These are phyloP conservation scores for Hirudo medicinalis DNA, from an alignment of 1,140 invertebrate genomes.

Conservation along the genomic window DNA sequence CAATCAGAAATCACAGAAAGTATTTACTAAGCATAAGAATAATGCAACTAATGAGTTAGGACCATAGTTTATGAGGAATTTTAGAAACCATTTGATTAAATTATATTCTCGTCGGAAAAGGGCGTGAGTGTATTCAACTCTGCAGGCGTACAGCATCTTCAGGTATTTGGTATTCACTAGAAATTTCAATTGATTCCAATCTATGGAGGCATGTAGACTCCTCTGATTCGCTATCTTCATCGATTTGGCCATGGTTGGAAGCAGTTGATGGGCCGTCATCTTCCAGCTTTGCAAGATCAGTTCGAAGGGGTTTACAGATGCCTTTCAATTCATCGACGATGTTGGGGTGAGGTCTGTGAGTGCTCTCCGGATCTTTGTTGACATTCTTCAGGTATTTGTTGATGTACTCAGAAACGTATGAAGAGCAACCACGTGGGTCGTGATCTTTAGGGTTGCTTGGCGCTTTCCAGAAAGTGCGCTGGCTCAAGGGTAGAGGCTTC, in stretches of 20 bases:
- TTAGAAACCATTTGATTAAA: no score
- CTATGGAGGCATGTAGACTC: not conserved
- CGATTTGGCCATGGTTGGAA: not conserved
- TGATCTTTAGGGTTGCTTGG: conserved; percentile 25
- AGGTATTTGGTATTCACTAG: conserved; percentile 2
- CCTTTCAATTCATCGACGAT: conserved; percentile 29
- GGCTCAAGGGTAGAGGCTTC: conserved; percentile 28
- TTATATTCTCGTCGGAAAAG: no score
- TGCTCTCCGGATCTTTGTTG: not conserved
- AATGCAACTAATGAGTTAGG: no score
- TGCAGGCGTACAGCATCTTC: not conserved
- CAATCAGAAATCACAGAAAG: no score
- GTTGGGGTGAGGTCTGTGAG: conserved; percentile 35
- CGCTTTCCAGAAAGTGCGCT: conserved; percentile 34
- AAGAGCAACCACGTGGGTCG: conserved; percentile 34
- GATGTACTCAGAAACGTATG: conserved; percentile 32
- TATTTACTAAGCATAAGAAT: no score
- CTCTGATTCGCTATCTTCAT: conserved; percentile 9
- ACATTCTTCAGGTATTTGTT: conserved; percentile 22
- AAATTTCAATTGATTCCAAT: conserved; percentile 4
- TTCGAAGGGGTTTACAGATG: conserved; percentile 4
- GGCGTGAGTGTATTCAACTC: not conserved
- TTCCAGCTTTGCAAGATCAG: not conserved
- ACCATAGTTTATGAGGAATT: no score
- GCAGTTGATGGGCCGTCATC: not conserved